Evolutionary conservation across 2,888 invertebrate genomes (phyloP), one percentile per base, ranked within the genome.

Genomic region (Noctua fimbriata): DNA sequence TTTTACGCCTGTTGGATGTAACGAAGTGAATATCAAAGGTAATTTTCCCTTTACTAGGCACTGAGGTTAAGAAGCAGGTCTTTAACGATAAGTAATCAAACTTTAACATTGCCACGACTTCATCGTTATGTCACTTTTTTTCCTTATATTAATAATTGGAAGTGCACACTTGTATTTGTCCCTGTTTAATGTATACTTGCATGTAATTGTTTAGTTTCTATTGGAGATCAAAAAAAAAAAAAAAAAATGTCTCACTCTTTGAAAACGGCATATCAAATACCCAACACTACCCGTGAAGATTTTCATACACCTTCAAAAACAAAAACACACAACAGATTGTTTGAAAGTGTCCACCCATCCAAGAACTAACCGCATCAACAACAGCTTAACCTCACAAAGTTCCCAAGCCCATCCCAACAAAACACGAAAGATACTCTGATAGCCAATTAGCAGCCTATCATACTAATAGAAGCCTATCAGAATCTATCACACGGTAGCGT

Each of bases 401-500:
- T 41, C 32, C 18, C 69, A 58, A 12, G 10, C 24, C 1, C 32
- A 58, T 44, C 1, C 9, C 28, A 7, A 52, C n/a, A 32, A n/a
- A 69, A 70, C 18, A 52, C n/a, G n/a, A 24, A 70, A 79, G 16
- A 79, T 60, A 55, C 36, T 52, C 14, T 58, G 81, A 79, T 82
- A 82, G 74, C 72, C 67, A 55, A 79, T 73, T 83, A 83, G 69
- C 44, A 69, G 49, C 24, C 18, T 73, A 82, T 66, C 83, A 72
- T 16, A 36, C 63, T 71, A 60, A 69, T 76, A 55, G 16, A 60
- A 60, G 69, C 63, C 75, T 84, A 87, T 87, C 79, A 73, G 47
- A 36, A 73, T 47, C n/a, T 63, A 85, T 83, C 65, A 70, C 18
- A 66, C 63, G 66, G 74, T 87, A 84, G 81, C 85, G 69, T 41